Evolutionary conservation across 2,113 vertebrate species (phyloP).

Genomic region (Myotis brandtii): DNA sequence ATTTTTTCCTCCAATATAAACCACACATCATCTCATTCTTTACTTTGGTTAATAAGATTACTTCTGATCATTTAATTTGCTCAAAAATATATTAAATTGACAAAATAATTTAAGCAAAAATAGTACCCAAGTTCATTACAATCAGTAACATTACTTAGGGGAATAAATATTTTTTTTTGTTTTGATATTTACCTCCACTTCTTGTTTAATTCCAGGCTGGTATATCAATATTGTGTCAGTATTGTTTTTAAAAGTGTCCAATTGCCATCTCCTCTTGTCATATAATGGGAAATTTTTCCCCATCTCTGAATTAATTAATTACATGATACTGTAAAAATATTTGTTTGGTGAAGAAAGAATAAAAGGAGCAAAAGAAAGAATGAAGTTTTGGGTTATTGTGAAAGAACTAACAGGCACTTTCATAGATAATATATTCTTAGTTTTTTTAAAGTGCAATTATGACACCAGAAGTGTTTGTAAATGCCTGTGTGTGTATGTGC

Average conservation of each 20-base stretch:
- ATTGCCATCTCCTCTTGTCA: not conserved
- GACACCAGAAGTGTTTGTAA: not conserved
- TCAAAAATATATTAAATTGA: not conserved
- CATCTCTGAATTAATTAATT: not conserved
- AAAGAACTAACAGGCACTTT: not conserved
- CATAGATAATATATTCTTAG: not conserved
- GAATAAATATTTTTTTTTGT: not conserved
- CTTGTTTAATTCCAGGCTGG: not conserved
- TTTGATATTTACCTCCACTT: not conserved
- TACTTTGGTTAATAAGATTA: not conserved
- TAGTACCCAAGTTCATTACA: not conserved
- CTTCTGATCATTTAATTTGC: not conserved
- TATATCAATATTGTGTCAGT: not conserved
- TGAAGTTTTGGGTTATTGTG: not conserved
- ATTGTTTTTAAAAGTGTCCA: not conserved
- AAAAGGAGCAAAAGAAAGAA: not conserved
- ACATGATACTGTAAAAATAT: not conserved
- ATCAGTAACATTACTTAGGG: not conserved
- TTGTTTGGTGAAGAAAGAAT: conserved; percentile 2
- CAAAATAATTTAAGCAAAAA: not conserved
- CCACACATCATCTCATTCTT: not conserved
- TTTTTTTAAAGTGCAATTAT: not conserved
- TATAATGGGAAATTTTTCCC: not conserved
- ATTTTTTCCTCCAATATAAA: not conserved
- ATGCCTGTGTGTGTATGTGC: not conserved